Base-by-base conservation (phyloP, 2,888 invertebrate genomes). In the Agapostemon virescens region DNA sequence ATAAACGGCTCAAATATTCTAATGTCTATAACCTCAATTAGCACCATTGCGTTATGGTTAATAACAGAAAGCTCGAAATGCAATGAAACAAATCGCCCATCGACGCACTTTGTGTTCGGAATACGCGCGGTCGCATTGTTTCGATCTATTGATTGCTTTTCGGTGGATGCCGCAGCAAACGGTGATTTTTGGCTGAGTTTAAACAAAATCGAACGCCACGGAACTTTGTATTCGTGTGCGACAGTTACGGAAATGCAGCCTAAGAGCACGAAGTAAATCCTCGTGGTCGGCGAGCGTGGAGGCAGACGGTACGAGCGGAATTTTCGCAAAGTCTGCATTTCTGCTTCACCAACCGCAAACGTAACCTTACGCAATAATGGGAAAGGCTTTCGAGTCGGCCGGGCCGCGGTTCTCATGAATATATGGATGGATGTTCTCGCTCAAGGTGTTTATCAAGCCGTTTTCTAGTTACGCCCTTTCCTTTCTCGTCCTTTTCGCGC, bases 401-500 rank as follows among this genome's bases (percentile, higher is more conserved):
- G 79, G 84, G 72, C 84, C 74, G 81, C 76, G 85, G 82, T 79
- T 86, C 86, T 90, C 88, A 90, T 89, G 90, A 90, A 90, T 90
- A 88, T 87, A 90, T 89, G 89, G 87, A 90, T 88, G 86, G 88
- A 88, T 89, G 88, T 88, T 87, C 87, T 86, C 88, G 86, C 87
- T 86, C 85, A 87, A 87, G 90, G 90, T 90, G 90, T 90, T 90
- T 89, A 88, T 90, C 90, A 90, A 88, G 85, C 86, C 87, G 88
- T 89, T 90, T 89, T 88, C 88, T 84, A 88, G 86, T 88, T 89
- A 86, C 86, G 86, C 85, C 88, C 84, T 87, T 86, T 84, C 82
- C 75, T 66, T 76, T 83, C 52, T 61, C 77, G 74, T 70, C 68
- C 78, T 70, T 64, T 76, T 74, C 81, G 68, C 66, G 73, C 58